A percentile compares a stretch with the other conserved stretches of the same genome.
These are phyloP conservation scores for Cheilosia grossa DNA, from an alignment of 2,888 invertebrate species.

Conservation along the genomic window DNA sequence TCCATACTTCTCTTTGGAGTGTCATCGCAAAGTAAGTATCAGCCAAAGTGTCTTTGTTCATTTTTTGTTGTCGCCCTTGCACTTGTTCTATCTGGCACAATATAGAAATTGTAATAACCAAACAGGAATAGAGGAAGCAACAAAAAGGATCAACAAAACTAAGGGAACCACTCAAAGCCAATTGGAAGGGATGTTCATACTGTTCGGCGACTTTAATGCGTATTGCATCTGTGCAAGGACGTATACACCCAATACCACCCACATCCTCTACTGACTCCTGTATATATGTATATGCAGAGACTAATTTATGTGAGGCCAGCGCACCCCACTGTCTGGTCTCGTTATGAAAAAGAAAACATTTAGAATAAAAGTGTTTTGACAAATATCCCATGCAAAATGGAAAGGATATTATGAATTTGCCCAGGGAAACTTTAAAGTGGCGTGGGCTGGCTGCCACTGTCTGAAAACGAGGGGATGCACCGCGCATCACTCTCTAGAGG, in stretches of 20 bases:
- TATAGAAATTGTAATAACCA: slow-evolving; percentile 57
- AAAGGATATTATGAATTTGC: slow-evolving; percentile 65
- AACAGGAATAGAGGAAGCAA: slow-evolving; percentile 45
- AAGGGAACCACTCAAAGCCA: slow-evolving; percentile 61
- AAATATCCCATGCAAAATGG: slow-evolving; percentile 51
- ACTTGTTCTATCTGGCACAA: not conserved
- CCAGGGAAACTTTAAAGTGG: slow-evolving; percentile 71
- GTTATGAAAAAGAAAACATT: slow-evolving; percentile 41
- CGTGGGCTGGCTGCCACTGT: slow-evolving; percentile 40
- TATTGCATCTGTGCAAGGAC: slow-evolving; percentile 71
- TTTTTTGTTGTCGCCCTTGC: slow-evolving; percentile 10
- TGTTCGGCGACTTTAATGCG: slow-evolving; percentile 51
- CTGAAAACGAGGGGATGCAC: slow-evolving; percentile 2
- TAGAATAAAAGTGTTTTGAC: slow-evolving; percentile 69
- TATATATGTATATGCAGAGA: slow-evolving; percentile 49
- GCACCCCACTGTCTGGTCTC: slow-evolving; percentile 20
- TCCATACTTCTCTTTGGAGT: slow-evolving; percentile 21
- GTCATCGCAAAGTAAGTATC: slow-evolving; percentile 50
- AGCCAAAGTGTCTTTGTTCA: slow-evolving; percentile 60
- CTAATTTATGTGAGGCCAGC: slow-evolving; percentile 67
- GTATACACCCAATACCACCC: not conserved
- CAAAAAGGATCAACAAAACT: not conserved
- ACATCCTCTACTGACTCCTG: not conserved
- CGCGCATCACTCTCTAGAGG: slow-evolving; percentile 43
- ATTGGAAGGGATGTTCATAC: slow-evolving; percentile 56